Percentiles rank a stretch among this genome's conserved stretches.
Evolutionary conservation across 2,113 vertebrate genomes (phyloP).

Genomic region (Crotalus helleri): DNA sequence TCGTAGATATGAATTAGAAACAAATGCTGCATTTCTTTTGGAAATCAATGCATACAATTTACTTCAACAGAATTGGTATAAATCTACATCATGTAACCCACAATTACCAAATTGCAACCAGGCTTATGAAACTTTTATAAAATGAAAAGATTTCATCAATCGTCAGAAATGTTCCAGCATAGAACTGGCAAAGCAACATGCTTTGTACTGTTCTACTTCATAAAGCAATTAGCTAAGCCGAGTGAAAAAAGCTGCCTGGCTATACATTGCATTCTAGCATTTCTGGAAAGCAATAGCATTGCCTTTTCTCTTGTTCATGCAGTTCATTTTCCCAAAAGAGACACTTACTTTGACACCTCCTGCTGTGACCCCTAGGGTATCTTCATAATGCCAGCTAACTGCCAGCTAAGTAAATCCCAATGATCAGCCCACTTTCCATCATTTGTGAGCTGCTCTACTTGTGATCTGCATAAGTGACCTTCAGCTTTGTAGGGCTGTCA

Average conservation of each 20-base stretch:
- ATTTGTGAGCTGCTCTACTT: not conserved
- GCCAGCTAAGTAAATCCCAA: slow-evolving; percentile 13
- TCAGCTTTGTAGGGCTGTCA: slow-evolving; percentile 21
- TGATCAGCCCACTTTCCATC: slow-evolving; percentile 12
- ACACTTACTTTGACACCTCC: slow-evolving; percentile 12
- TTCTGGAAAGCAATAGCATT: not conserved
- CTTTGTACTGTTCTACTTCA: not conserved
- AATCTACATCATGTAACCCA: not conserved
- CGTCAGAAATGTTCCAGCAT: not conserved
- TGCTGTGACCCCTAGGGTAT: not conserved
- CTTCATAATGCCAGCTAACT: slow-evolving; percentile 2
- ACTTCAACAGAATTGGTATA: not conserved
- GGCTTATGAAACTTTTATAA: not conserved
- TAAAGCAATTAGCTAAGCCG: not conserved
- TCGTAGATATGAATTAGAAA: not conserved
- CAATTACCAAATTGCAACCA: not conserved
- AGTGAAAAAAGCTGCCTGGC: not conserved
- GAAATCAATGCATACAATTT: not conserved
- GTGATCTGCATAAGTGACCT: slow-evolving; percentile 23
- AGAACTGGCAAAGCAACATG: not conserved
- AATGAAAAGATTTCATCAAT: not conserved
- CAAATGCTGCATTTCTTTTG: not conserved
- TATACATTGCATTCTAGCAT: not conserved
- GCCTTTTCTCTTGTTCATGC: not conserved
- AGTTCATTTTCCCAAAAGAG: not conserved